Base-by-base conservation (phyloP, 2,888 invertebrate genomes). In the Gymnosoma rotundatum region DNA sequence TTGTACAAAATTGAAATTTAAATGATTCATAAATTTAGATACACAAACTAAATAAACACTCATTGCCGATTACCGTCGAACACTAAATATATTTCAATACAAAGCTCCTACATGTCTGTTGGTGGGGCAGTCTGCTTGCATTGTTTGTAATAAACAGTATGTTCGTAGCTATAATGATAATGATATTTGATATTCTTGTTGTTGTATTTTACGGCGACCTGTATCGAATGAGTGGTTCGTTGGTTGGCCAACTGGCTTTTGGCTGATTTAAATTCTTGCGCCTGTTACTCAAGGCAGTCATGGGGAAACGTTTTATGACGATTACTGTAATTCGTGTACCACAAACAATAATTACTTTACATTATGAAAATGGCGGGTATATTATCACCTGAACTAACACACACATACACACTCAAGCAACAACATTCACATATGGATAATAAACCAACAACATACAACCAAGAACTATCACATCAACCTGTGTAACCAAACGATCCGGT, bases 291-390 rank as follows among this genome's bases (percentile, higher is more conserved):
- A 87, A 87, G 89, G 91, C 90, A 90, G 90, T 90, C 90, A 91
- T 91, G 90, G 90, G 90, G 90, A 90, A 91, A 90, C 90, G 88
- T 90, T 90, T 91, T 90, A 91, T 89, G 89, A 88, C 91, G 89
- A 90, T 90, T 90, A 91, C 90, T 88, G 90, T 91, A 90, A 91
- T 90, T 90, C 91, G 89, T 89, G 83, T 88, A 88, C 90, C 88
- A 89, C 90, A 90, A 89, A 90, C 90, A 90, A 90, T 89, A 90
- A 90, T 91, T 90, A 90, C 90, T 91, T 90, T 91, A 89, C 91
- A 91, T 91, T 91, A 91, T 89, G 90, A 89, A 91, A 91, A 91
- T 91, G 90, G 91, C 91, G 90, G 91, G 89, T 90, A 91, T 91
- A 91, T 91, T 91, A 91, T 91, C 91, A 91, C 91, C 91, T 91